phyloP scores from a whole-genome alignment of 1,140 invertebrate species.

The Pentalonia nigronervosa region DNA sequence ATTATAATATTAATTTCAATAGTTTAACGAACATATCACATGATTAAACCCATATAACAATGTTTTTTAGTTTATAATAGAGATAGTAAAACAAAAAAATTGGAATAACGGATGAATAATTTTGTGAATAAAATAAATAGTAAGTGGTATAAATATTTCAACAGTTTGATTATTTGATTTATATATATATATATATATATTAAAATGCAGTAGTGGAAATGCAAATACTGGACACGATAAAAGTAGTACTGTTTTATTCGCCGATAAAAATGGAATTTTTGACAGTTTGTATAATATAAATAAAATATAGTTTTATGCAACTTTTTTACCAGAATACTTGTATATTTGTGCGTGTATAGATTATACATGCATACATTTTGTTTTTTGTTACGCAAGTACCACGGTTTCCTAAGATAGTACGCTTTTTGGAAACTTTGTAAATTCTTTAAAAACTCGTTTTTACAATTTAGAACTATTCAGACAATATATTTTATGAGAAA shows the following conservation, averaged over 20 bases:
- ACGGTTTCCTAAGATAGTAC: neutral
- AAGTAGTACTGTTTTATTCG: neutral
- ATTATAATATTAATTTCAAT: neutral
- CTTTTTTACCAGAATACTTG: neutral
- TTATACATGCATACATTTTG: neutral
- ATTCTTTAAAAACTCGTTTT: conserved; percentile 32
- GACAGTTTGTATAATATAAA: neutral
- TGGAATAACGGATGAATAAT: neutral
- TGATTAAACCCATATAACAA: neutral
- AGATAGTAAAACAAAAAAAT: neutral
- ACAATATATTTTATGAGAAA: conserved; percentile 32
- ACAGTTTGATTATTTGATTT: neutral
- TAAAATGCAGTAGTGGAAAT: neutral
- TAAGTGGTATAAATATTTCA: neutral
- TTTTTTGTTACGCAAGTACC: neutral
- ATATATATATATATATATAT: neutral
- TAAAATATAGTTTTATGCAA: neutral
- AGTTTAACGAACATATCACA: neutral
- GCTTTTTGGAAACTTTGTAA: neutral
- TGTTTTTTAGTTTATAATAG: neutral
- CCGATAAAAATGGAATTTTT: neutral
- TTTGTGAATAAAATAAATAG: neutral
- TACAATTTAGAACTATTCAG: conserved; percentile 8
- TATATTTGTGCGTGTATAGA: neutral
- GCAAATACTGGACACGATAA: neutral